Evolutionary conservation across 2,888 invertebrate genomes (phyloP), one percentile per base, ranked within the genome.

Genomic region (Aquatica leii): DNA sequence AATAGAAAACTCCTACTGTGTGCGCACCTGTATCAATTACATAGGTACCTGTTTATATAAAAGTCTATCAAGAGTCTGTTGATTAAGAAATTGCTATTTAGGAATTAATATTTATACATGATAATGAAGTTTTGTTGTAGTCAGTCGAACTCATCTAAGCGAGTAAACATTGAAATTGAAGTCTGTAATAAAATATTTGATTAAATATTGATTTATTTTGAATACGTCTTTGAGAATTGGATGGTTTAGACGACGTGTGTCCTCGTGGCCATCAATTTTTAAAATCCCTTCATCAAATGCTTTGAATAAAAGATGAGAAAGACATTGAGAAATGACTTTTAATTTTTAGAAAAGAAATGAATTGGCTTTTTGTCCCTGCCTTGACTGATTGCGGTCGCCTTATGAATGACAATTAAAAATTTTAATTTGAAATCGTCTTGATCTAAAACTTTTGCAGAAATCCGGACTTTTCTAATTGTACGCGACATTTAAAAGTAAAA

Each of bases 401-500:
- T 67, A 71, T 71, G 75, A 73, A 74, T 73, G 74, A 75, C 74
- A 75, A 74, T 75, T 75, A 74, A 74, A 74, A 72, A 72, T 72
- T 73, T 72, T 72, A 71, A 73, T 71, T 70, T 34, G 55, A 61
- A 56, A 59, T 65, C 58, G 61, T 63, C 69, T 69, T 70, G 67
- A 70, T 69, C 67, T 48, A 59, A 59, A 65, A 58, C 46, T 63
- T 64, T 59, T 56, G 59, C 55, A 46, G 35, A 55, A 62, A 52
- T 53, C 40, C 51, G 48, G 62, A 61, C 60, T 58, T 59, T 62
- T 60, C 54, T 65, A 62, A 65, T 65, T 65, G 65, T 50, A 59
- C 60, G 60, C 20, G 65, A 55, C 59, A 64, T 64, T 64, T 64
- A 37, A 65, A 65, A 65, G 65, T 60, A 65, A 60, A 65, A 65